These are phyloP conservation scores for Heliothis subflexa DNA, from an alignment of 1,140 invertebrate species.

Conservation along the genomic window DNA sequence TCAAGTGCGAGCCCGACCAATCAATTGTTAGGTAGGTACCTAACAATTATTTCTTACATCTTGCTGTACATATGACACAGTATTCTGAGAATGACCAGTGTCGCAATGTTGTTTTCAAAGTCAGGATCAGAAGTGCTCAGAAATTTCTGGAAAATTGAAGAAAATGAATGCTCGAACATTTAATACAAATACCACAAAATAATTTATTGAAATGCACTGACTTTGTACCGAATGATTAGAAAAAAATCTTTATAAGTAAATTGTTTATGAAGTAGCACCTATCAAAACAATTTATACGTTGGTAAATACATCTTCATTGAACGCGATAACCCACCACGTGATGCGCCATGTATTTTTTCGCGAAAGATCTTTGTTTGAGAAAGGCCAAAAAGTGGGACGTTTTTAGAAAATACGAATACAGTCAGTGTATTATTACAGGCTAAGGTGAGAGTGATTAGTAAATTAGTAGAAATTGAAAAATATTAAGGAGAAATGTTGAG, in stretches of 20 bases:
- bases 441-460: not conserved
- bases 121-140: not conserved
- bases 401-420: not conserved
- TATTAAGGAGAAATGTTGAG: not conserved
- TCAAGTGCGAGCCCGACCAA: slow-evolving; percentile 57
- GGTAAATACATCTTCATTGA: slow-evolving; percentile 18
- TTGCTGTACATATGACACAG: not conserved
- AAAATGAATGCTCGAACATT: too few species aligned
- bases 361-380: slow-evolving; percentile 36
- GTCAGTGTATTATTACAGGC: not conserved
- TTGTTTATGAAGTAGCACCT: not conserved
- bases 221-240: too few species aligned
- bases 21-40: not conserved
- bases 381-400: not conserved
- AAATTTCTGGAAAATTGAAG: too few species aligned
- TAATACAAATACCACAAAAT: too few species aligned
- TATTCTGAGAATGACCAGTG: not conserved
- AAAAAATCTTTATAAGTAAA: not conserved
- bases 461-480: not conserved
- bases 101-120: not conserved
- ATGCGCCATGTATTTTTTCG: slow-evolving; percentile 36
- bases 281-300: slow-evolving; percentile 18
- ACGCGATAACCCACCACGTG: slow-evolving; percentile 32
- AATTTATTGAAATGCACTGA: too few species aligned
- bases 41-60: slow-evolving; percentile 8